These are phyloP conservation scores for Limnodromus scolopaceus DNA, from an alignment of 2,797 vertebrate species.

Conservation along the genomic window DNA sequence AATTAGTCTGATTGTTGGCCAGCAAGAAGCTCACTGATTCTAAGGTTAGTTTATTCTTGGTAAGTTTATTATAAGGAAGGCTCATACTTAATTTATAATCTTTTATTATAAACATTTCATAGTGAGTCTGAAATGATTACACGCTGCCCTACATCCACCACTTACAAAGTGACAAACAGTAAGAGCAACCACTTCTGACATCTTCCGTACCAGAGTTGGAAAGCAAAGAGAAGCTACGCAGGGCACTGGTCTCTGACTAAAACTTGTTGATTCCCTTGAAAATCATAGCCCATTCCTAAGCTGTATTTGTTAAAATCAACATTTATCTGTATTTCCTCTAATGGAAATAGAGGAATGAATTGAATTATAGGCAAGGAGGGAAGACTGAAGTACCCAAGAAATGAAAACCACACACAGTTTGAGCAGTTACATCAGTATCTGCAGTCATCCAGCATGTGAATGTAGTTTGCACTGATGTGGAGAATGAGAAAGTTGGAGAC, in stretches of 20 bases:
- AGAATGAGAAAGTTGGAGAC: too few species aligned
- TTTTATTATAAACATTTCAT: neutral
- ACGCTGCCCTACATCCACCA: fast-evolving
- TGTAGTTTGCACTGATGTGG: neutral
- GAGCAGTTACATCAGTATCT: neutral
- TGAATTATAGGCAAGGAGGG: neutral
- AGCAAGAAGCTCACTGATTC: neutral
- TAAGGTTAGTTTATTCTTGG: neutral
- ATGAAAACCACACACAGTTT: neutral
- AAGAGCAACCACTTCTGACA: neutral
- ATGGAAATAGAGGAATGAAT: neutral
- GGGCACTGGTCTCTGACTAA: neutral
- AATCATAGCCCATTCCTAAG: neutral
- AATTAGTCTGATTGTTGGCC: neutral
- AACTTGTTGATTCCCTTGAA: neutral
- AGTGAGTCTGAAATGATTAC: neutral
- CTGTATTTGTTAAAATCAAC: neutral
- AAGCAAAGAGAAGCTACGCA: neutral
- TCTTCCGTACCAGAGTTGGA: neutral
- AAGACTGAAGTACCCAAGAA: neutral
- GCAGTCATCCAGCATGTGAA: neutral
- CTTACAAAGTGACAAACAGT: neutral
- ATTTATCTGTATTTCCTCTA: neutral
- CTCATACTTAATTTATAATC: neutral
- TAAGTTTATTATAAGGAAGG: neutral